Conservation (phyloP, 1,140 invertebrate genomes). For the Cheumatopsyche charites region DNA sequence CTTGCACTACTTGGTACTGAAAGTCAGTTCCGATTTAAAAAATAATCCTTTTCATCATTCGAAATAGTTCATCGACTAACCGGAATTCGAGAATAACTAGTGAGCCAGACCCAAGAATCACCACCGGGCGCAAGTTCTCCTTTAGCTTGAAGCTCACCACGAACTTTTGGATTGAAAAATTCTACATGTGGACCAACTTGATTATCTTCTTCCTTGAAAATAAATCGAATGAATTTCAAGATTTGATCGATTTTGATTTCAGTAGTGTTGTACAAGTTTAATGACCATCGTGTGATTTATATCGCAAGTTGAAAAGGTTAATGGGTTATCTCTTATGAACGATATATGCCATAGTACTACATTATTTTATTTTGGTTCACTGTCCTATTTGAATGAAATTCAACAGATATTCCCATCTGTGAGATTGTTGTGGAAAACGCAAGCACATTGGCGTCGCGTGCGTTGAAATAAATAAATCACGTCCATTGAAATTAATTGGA, state of each 20-base stretch:
- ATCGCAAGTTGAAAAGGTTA: slow-evolving; percentile 12
- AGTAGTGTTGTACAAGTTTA: no score
- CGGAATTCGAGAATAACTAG: slow-evolving; percentile 77
- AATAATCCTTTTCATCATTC: background rate
- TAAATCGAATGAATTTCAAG: background rate
- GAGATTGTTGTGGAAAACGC: no score
- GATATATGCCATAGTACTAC: background rate
- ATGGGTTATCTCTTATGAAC: slow-evolving; percentile 10
- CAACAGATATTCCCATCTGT: no score
- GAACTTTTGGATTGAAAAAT: slow-evolving; percentile 71
- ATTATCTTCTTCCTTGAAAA: slow-evolving; percentile 55
- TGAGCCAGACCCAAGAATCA: slow-evolving; percentile 78
- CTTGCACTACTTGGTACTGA: slow-evolving; percentile 74
- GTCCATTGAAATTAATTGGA: slow-evolving; percentile 19
- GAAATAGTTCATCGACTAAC: slow-evolving; percentile 57
- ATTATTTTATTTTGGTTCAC: no score
- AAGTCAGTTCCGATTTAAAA: slow-evolving; percentile 45
- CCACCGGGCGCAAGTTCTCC: slow-evolving; percentile 67
- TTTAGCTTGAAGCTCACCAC: slow-evolving; percentile 67
- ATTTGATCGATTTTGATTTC: no score
- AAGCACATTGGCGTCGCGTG: background rate
- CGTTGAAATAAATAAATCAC: slow-evolving; percentile 19
- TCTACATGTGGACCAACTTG: slow-evolving; percentile 67
- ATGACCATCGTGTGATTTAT: no score
- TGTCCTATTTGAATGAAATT: no score